phyloP scores from a whole-genome alignment of 2,888 invertebrate genomes.

The Hirtodrosophila histrioides region DNA sequence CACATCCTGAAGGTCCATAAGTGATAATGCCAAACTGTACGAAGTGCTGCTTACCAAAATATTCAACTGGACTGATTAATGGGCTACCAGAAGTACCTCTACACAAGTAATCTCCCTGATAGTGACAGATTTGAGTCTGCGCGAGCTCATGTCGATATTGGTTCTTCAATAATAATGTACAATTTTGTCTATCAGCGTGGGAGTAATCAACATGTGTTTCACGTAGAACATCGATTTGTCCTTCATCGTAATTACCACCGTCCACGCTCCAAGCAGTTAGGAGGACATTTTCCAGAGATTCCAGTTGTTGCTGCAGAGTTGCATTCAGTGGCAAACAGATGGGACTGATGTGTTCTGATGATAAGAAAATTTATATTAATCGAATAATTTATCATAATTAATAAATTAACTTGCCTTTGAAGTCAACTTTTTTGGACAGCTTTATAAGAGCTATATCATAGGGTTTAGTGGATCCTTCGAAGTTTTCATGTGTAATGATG shows the following conservation, averaged over 20 bases:
- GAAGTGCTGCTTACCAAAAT: constrained; percentile 11
- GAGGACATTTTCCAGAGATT: background rate
- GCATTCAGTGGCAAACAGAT: constrained; percentile 32
- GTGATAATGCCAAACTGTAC: constrained; percentile 22
- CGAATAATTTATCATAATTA: background rate
- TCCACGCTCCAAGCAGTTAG: constrained; percentile 4
- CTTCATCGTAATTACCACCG: background rate
- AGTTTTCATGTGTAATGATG: constrained; percentile 8
- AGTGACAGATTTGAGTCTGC: constrained; percentile 3
- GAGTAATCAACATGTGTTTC: background rate
- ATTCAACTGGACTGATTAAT: constrained; percentile 9
- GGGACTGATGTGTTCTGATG: constrained; percentile 22
- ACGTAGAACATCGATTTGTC: background rate
- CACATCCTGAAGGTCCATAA: background rate
- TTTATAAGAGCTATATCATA: constrained; percentile 31
- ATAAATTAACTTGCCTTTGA: constrained; percentile 14
- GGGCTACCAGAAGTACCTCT: constrained; percentile 10
- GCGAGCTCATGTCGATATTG: background rate
- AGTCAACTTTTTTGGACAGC: constrained; percentile 8
- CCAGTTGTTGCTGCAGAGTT: constrained; percentile 5
- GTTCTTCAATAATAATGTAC: background rate
- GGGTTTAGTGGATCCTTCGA: accelerated
- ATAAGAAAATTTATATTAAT: background rate
- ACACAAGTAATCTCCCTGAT: background rate
- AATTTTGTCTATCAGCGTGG: background rate